Percentiles rank a stretch among this genome's conserved stretches.
These are phyloP conservation scores for Tricholaema leucomelas DNA, from an alignment of 2,113 vertebrate genomes.

Conservation along the genomic window DNA sequence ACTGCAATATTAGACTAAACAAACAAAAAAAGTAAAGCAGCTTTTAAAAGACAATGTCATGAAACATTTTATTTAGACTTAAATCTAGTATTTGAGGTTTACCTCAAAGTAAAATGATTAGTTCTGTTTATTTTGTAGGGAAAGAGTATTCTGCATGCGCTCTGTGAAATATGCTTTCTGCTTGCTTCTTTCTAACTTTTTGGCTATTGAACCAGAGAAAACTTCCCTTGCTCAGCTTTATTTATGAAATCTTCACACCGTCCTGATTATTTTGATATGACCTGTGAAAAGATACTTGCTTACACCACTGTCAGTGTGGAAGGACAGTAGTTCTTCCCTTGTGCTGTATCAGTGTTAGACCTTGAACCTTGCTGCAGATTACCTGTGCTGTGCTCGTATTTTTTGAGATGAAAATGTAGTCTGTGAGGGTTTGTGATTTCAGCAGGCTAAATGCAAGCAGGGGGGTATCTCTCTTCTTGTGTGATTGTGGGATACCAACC, in stretches of 20 bases:
- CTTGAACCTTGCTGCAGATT: neutral
- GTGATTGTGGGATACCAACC: neutral
- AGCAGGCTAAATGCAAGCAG: neutral
- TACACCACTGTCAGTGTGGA: neutral
- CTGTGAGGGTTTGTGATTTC: neutral
- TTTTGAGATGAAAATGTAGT: neutral
- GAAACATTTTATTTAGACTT: neutral
- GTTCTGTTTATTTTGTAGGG: neutral
- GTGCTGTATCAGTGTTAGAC: neutral
- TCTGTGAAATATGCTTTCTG: neutral
- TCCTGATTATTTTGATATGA: neutral
- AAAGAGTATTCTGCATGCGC: neutral
- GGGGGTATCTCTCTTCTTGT: neutral
- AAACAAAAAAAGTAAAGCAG: neutral
- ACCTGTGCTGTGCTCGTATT: neutral
- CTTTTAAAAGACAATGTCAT: neutral
- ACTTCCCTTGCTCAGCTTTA: neutral
- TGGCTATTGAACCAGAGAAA: neutral
- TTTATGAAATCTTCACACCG: neutral
- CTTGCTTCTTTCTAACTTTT: neutral
- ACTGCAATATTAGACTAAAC: neutral
- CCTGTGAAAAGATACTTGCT: neutral
- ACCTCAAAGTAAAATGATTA: neutral
- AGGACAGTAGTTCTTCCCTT: neutral
- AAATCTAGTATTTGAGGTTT: neutral